Base-by-base conservation (phyloP, 2,113 vertebrate genomes). In the Hiodon alosoides region DNA sequence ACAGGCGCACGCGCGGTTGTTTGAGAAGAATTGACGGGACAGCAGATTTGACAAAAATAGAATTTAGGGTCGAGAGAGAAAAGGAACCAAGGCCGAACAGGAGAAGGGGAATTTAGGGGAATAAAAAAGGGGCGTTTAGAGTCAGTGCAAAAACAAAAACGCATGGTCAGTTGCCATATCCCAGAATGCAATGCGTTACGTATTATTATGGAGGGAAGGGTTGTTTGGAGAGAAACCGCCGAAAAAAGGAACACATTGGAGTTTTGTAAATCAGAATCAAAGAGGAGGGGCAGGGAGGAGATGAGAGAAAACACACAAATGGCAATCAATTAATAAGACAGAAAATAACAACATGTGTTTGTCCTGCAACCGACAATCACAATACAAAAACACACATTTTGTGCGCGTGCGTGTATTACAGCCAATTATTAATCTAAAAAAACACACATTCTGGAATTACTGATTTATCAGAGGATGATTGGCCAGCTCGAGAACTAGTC, bases 131-230 rank as follows among this genome's bases (percentile, higher is more conserved):
- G 55, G 60, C 64, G 69, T 72, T 58, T 75, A 16, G 74, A 69
- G 69, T 67, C 61, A 72, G 68, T 81, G 74, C 58, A 67, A 82
- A 78, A 61, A 76, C 70, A 81, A 81, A 78, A 67, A 4, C 62
- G 53, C 52, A 46, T 31, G 31, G 69, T 11, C 52, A 54, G 57
- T 66, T 57, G 60, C 54, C 59, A 57, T 55, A 65, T 9, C 17
- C 2, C 46, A 58, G 55, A 72, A 60, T 51, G 61, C 46, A 53
- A 82, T 83, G 81, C 77, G 84, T 83, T 83, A 85, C 77, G 82
- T 78, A 85, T 76, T 16, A 16, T 73, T n/a, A 75, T 75, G 65
- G 75, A 74, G 16, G 75, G 76, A 79, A 81, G 74, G 77, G 76
- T 77, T 75, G 69, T 79, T 79, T 67, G 47, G 77, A 70, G 65